Percentiles rank a stretch among this genome's conserved stretches.
phyloP scores from a whole-genome alignment of 1,140 invertebrate species.

The Dufourea novaeangliae region DNA sequence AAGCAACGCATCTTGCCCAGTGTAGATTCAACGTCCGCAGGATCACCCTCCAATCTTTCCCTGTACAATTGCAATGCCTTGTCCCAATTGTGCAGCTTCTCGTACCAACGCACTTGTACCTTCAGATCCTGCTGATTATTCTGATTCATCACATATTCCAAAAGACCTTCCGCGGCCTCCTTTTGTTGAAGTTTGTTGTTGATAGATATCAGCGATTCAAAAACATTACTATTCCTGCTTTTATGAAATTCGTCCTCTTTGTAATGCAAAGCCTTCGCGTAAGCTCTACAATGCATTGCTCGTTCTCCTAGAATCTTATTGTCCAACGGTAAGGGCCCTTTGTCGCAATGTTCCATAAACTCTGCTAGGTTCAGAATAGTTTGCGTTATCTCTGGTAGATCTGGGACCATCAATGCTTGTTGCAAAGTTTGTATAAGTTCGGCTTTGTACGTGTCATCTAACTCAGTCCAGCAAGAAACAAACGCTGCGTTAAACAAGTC shows the following conservation, averaged over 20 bases:
- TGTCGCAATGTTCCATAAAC: slow-evolving; percentile 99
- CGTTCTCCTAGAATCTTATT: slow-evolving; percentile 90
- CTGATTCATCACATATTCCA: slow-evolving; percentile 95
- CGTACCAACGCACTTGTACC: slow-evolving; percentile 98
- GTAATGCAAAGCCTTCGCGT: slow-evolving; percentile 98
- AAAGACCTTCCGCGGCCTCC: slow-evolving; percentile 96
- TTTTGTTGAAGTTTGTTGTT: slow-evolving; percentile 99
- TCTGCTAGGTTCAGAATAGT: slow-evolving; percentile 98
- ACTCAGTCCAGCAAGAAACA: slow-evolving; percentile 98
- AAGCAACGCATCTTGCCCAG: slow-evolving; percentile 98
- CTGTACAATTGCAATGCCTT: slow-evolving; percentile 95
- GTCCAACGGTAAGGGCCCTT: slow-evolving; percentile 95
- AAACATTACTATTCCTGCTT: slow-evolving; percentile 87
- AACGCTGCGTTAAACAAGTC: slow-evolving; percentile 99
- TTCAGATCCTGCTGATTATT: slow-evolving; percentile 84
- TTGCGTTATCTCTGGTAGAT: slow-evolving; percentile 98
- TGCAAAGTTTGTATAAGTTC: slow-evolving; percentile 94
- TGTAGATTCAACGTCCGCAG: slow-evolving; percentile 89
- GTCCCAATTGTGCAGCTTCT: slow-evolving; percentile 99
- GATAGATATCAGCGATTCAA: slow-evolving; percentile 97
- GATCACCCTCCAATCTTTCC: slow-evolving; percentile 84
- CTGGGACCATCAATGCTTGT: slow-evolving; percentile 94
- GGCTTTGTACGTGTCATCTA: slow-evolving; percentile 90
- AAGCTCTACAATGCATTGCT: slow-evolving; percentile 92
- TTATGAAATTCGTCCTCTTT: slow-evolving; percentile 98